Base-by-base conservation (phyloP, 2,113 vertebrate genomes). In the Girardinichthys multiradiatus region DNA sequence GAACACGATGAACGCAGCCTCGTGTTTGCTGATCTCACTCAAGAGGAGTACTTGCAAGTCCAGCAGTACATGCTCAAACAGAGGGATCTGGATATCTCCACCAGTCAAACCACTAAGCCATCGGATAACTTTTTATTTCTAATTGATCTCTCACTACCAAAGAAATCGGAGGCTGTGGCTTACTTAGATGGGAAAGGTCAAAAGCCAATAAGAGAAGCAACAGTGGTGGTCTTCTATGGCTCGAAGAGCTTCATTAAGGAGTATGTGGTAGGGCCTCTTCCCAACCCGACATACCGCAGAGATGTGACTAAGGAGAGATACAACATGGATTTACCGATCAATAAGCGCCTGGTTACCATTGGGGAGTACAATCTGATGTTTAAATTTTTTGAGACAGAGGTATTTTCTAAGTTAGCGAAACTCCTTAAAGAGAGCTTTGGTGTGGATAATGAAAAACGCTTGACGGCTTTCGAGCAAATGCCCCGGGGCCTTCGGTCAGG, bases 151-250 rank as follows among this genome's bases (percentile, higher is more conserved):
- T 90, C 90, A 9, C 75, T 97, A 6, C 96, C 96, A 0, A 83
- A 63, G 67, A 98, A 98, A 85, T 87, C 84, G 0, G 92, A 94
- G 0, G 95, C 82, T 29, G 82, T 97, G 79, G 74, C 60, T 0
- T 95, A 95, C 85, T 81, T 98, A 89, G 95, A 96, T 6, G 13
- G 1, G 0, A 86, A 76, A 0, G 86, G 77, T 0, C 3, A 64
- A 0, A 90, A 89, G 1, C 96, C 96, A 0, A 1, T 1, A 1
- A 91, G 95, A 2, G 92, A 95, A 70, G 97, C 96, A 0, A 92
- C 93, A 30, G 96, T 90, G 1, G 95, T 97, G 77, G 90, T 98
- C n/a, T 94, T 96, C 86, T 87, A 93, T 37, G 96, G 97, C 0
- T 29, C 80, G 4, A 67, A 57, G 1, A 37, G 84, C 0, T 45